Evolutionary conservation across 1,140 invertebrate genomes (phyloP).

Genomic region (Contarinia nasturtii): DNA sequence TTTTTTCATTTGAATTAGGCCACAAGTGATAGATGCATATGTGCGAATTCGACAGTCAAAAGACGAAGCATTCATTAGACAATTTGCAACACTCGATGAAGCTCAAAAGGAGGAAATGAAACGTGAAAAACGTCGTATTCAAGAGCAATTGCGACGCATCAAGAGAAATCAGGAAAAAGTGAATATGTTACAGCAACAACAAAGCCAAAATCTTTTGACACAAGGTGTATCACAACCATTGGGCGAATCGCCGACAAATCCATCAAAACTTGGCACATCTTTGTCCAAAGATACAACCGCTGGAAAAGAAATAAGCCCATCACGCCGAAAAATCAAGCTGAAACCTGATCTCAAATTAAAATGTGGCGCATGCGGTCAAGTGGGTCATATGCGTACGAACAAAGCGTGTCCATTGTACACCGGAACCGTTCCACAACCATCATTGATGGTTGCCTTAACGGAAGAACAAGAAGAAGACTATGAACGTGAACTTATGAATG

Average conservation of each 20-base stretch:
- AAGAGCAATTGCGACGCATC: constrained; percentile 87
- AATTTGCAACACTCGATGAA: constrained; percentile 78
- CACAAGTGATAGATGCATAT: constrained; percentile 92
- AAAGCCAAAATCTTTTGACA: constrained; percentile 8
- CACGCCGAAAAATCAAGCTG: constrained; percentile 60
- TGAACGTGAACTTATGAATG: constrained; percentile 49
- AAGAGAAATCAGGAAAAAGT: constrained; percentile 84
- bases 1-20: constrained; percentile 29
- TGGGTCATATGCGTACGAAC: constrained; percentile 75
- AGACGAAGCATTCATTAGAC: constrained; percentile 82
- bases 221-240: constrained; percentile 18
- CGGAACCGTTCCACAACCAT: constrained; percentile 34
- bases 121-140: constrained; percentile 84
- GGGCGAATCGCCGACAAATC: constrained; percentile 19
- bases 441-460: constrained; percentile 54
- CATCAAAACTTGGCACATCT: constrained; percentile 6
- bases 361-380: constrained; percentile 86
- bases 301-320: constrained; percentile 37
- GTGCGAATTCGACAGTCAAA: constrained; percentile 88
- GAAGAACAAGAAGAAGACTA: constrained; percentile 70
- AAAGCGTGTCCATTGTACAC: constrained; percentile 90
- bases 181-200: constrained; percentile 26
- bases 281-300: constrained; percentile 9
- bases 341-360: constrained; percentile 81
- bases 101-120: constrained; percentile 92